Percentiles rank a stretch among this genome's conserved stretches.
Conservation (phyloP, 2,113 vertebrate genomes). For the Furnarius figulus region DNA sequence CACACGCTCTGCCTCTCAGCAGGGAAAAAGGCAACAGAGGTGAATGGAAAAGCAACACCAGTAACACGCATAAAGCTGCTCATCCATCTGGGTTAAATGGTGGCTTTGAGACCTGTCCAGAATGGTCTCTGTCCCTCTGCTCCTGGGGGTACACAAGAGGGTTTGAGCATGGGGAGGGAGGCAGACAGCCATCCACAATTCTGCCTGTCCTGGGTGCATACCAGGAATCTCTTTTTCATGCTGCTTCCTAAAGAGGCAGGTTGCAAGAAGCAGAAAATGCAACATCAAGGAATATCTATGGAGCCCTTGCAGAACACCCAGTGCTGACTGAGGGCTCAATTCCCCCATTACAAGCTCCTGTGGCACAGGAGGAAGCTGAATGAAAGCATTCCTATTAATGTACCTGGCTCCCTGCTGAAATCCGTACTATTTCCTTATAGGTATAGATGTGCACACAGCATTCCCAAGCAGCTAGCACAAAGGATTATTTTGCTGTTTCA, state of each 20-base stretch:
- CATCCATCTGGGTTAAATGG: neutral
- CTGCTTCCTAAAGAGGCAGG: neutral
- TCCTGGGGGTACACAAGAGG: neutral
- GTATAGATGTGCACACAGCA: neutral
- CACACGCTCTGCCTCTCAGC: neutral
- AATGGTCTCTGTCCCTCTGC: neutral
- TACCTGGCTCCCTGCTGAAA: neutral
- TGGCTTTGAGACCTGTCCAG: neutral
- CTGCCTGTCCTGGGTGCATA: rapidly evolving
- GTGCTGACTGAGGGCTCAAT: neutral
- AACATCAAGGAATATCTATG: rapidly evolving
- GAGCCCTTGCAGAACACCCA: neutral
- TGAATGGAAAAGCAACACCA: neutral
- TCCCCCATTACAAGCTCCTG: neutral
- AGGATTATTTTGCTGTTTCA: neutral
- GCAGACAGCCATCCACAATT: neutral
- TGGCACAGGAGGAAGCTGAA: neutral
- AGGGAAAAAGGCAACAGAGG: neutral
- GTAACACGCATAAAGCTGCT: neutral
- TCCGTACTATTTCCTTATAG: neutral
- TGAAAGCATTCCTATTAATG: neutral
- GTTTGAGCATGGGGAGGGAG: neutral
- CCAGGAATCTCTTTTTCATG: neutral
- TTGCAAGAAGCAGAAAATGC: neutral
- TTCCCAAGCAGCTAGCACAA: neutral